Conservation (phyloP, 2,113 vertebrate species). For the Craseonycteris thonglongyai region DNA sequence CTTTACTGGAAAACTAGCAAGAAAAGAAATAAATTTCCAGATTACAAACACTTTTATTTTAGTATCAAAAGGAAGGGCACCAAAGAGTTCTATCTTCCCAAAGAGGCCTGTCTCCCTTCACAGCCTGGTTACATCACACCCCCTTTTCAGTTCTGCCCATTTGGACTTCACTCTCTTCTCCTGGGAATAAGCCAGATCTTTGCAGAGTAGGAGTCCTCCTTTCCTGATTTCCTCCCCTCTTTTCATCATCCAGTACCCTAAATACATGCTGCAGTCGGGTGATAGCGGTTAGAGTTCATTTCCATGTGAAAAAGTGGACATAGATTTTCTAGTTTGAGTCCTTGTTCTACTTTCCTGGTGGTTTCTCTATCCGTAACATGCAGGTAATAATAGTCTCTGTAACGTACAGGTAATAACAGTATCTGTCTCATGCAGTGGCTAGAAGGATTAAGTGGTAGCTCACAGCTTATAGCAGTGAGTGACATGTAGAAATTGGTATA, state of each 20-base stretch:
- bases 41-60: neutral
- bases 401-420: slow-evolving; percentile 3
- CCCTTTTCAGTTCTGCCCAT: neutral
- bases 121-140: neutral
- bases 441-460: neutral
- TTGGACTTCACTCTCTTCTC: neutral
- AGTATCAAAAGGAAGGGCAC: neutral
- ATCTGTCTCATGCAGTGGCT: neutral
- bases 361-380: slow-evolving; percentile 10
- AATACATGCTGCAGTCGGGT: neutral
- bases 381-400: neutral
- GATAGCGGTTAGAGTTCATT: neutral
- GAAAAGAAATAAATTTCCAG: neutral
- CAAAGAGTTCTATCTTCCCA: neutral
- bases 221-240: neutral
- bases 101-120: neutral
- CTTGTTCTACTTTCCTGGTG: neutral
- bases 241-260: neutral
- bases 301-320: neutral
- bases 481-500: neutral
- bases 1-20: neutral
- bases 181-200: neutral
- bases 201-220: neutral
- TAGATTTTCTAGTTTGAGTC: slow-evolving; percentile 24
- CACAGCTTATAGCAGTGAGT: neutral